Evolutionary conservation across 2,113 vertebrate genomes (phyloP).

Genomic region (Malurus elegans): DNA sequence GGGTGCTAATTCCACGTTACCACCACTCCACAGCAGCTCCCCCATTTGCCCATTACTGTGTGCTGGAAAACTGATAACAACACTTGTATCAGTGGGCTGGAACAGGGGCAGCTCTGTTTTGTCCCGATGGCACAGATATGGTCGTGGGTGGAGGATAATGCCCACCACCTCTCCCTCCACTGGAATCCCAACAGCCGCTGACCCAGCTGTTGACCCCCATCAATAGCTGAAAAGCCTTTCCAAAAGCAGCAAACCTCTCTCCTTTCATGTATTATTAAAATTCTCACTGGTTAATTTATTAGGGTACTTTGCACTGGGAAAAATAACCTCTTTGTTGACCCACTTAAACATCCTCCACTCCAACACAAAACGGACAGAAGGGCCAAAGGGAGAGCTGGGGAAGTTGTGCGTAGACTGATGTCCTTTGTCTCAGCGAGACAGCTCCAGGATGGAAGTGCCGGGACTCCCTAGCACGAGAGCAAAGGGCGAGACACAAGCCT

Average conservation of each 20-base stretch:
- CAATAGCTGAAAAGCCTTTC: constrained; percentile 46
- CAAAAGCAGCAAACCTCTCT: constrained; percentile 18
- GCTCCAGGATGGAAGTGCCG: constrained; percentile 40
- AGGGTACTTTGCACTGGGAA: constrained; percentile 44
- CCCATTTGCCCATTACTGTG: neutral
- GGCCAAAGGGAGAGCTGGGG: neutral
- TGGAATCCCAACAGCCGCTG: neutral
- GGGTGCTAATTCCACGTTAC: neutral
- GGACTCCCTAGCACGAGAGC: constrained; percentile 64
- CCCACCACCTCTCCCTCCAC: neutral
- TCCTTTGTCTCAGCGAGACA: constrained; percentile 41
- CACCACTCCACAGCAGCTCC: neutral
- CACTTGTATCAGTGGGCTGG: neutral
- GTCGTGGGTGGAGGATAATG: neutral
- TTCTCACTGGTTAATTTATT: constrained; percentile 56
- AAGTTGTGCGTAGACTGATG: constrained; percentile 21
- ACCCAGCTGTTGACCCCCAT: neutral
- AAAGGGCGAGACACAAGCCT: constrained; percentile 54
- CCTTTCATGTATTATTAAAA: constrained; percentile 54
- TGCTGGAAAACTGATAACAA: neutral
- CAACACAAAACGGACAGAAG: constrained; percentile 2
- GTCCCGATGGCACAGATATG: accelerated
- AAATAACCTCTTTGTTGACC: constrained; percentile 49
- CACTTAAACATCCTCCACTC: constrained; percentile 25
- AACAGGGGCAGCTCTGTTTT: neutral